phyloP scores from a whole-genome alignment of 2,888 invertebrate species.

The Oligia fasciuncula region DNA sequence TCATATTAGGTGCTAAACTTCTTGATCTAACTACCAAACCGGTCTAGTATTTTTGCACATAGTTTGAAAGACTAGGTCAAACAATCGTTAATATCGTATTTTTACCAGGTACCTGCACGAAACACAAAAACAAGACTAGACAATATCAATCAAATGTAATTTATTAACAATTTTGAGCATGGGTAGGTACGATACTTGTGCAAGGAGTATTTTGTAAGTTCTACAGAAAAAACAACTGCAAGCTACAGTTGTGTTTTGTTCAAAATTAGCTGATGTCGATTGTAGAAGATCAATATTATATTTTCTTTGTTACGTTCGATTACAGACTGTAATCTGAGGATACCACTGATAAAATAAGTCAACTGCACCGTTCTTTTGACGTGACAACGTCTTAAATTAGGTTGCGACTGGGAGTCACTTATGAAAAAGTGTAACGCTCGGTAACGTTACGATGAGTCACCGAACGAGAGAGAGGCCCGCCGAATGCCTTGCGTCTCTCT shows the following conservation, averaged over 20 bases:
- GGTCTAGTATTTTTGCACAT: slow-evolving; percentile 9
- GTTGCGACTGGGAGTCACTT: no score
- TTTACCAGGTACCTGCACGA: not conserved
- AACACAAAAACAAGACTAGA: not conserved
- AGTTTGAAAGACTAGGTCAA: not conserved
- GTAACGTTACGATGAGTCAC: no score
- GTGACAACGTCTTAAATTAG: no score
- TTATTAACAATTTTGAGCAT: not conserved
- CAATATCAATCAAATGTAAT: not conserved
- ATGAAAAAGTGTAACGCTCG: no score
- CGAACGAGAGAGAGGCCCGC: no score
- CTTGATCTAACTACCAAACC: slow-evolving; percentile 10
- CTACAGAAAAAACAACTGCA: not conserved
- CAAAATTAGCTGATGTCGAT: not conserved
- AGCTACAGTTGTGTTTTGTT: not conserved
- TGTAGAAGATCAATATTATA: not conserved
- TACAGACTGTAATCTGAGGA: not conserved
- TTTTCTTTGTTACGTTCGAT: not conserved
- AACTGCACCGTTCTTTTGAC: not conserved
- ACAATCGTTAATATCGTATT: not conserved
- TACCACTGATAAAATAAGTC: not conserved
- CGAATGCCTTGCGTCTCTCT: no score
- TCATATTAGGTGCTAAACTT: not conserved
- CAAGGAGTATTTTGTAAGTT: not conserved
- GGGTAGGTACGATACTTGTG: not conserved